These are phyloP conservation scores for Megalurothrips usitatus DNA, from an alignment of 2,888 invertebrate genomes.

Conservation along the genomic window DNA sequence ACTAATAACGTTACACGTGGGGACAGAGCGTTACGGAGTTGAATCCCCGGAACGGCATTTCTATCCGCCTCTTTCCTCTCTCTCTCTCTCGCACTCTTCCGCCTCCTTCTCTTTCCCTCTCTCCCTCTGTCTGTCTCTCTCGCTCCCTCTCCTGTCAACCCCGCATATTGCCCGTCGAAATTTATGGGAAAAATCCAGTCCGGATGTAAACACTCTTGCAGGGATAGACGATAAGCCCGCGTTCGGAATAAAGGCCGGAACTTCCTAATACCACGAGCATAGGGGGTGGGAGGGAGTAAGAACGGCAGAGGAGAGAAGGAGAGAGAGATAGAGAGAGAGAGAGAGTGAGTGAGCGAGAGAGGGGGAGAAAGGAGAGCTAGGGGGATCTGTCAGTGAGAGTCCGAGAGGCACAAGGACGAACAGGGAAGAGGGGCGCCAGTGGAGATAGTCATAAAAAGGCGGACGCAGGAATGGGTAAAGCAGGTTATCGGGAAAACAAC, in stretches of 20 bases:
- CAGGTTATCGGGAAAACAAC: slow-evolving; percentile 12
- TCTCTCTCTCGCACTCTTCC: neutral
- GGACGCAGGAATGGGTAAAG: neutral
- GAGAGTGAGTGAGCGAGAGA: neutral
- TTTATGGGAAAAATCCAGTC: slow-evolving; percentile 3
- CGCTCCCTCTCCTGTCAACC: neutral
- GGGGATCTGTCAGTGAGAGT: neutral
- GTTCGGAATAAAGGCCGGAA: neutral
- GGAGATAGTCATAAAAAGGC: neutral
- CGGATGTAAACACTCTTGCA: slow-evolving; percentile 7
- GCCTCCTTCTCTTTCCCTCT: neutral
- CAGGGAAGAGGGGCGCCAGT: neutral
- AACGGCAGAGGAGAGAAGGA: neutral
- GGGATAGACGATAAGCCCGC: neutral
- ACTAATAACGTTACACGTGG: too few species aligned
- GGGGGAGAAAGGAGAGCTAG: neutral
- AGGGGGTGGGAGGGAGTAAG: neutral
- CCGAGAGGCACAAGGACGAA: neutral
- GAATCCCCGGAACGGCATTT: too few species aligned
- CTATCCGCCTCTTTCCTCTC: neutral
- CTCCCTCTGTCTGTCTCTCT: neutral
- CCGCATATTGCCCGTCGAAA: neutral
- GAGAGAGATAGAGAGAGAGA: neutral
- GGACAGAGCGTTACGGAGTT: too few species aligned
- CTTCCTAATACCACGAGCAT: neutral